phyloP scores from a whole-genome alignment of 2,797 vertebrate species.

The Miopithecus talapoin region DNA sequence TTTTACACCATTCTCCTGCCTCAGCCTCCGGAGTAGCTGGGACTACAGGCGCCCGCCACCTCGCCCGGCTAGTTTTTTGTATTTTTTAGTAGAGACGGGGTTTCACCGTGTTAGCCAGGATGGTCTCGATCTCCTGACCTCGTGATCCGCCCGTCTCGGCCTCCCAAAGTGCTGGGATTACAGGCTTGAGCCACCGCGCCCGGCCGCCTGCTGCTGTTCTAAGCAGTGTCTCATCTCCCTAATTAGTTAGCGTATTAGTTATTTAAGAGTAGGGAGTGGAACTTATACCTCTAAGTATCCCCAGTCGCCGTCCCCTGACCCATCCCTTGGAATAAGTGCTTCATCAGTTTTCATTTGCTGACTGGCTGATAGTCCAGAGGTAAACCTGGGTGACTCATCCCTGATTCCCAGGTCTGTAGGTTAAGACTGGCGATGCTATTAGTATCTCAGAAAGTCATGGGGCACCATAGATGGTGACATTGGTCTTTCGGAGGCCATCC shows the following conservation, averaged over 20 bases:
- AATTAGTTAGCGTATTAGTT: not conserved
- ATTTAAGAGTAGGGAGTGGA: not conserved
- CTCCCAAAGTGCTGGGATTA: no score
- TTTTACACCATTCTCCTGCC: no score
- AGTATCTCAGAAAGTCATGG: not conserved
- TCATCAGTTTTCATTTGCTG: not conserved
- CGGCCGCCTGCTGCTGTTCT: not conserved
- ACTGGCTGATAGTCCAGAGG: not conserved
- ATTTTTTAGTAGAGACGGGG: no score
- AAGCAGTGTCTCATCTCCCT: not conserved
- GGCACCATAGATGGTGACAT: rapidly evolving
- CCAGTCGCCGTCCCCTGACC: not conserved
- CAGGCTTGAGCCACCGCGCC: no score
- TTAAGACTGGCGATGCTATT: not conserved
- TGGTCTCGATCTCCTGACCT: no score
- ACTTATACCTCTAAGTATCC: not conserved
- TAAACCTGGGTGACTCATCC: no score
- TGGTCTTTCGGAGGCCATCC: not conserved
- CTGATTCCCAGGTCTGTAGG: not conserved
- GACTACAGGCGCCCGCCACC: no score
- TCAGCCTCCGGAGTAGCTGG: no score
- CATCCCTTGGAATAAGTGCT: not conserved
- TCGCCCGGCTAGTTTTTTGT: no score
- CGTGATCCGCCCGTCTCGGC: no score
- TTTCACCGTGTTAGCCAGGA: no score